A percentile compares a stretch with the other conserved stretches of the same genome.
Conservation (phyloP, 2,113 vertebrate species). For the Oncorhynchus mykiss region DNA sequence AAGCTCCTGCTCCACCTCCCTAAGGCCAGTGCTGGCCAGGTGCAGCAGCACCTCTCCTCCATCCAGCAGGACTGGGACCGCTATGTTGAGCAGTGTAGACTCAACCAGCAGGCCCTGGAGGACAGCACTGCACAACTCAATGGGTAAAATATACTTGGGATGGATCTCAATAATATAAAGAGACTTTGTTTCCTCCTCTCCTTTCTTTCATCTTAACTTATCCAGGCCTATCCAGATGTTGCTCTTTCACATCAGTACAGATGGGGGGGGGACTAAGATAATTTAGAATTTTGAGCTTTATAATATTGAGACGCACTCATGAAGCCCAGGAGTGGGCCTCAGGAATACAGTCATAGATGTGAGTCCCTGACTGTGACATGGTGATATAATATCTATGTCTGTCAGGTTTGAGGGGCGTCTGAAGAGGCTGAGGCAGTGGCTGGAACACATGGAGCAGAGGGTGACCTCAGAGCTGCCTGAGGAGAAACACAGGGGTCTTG, state of each 20-base stretch:
- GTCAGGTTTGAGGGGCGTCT: slow-evolving; percentile 87
- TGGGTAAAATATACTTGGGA: slow-evolving; percentile 50
- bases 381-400: slow-evolving; percentile 20
- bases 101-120: slow-evolving; percentile 85
- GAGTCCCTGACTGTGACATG: not conserved
- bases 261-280: no score
- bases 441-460: slow-evolving; percentile 86
- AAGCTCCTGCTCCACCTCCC: slow-evolving; percentile 84
- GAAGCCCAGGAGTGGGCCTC: not conserved
- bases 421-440: slow-evolving; percentile 86
- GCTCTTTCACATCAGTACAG: no score
- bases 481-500: slow-evolving; percentile 80
- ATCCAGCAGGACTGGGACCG: slow-evolving; percentile 88
- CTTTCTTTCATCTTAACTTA: no score
- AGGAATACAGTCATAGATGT: not conserved
- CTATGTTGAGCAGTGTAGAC: slow-evolving; percentile 86
- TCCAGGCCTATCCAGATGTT: no score
- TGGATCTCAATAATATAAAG: no score
- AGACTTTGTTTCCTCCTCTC: no score
- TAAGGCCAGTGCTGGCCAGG: slow-evolving; percentile 79
- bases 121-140: slow-evolving; percentile 81
- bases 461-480: slow-evolving; percentile 83
- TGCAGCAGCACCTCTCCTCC: slow-evolving; percentile 87
- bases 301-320: no score
- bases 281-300: no score